Percentiles rank a stretch among this genome's conserved stretches.
phyloP scores from a whole-genome alignment of 2,888 invertebrate species.

The Drosophila cyrtoloma region DNA sequence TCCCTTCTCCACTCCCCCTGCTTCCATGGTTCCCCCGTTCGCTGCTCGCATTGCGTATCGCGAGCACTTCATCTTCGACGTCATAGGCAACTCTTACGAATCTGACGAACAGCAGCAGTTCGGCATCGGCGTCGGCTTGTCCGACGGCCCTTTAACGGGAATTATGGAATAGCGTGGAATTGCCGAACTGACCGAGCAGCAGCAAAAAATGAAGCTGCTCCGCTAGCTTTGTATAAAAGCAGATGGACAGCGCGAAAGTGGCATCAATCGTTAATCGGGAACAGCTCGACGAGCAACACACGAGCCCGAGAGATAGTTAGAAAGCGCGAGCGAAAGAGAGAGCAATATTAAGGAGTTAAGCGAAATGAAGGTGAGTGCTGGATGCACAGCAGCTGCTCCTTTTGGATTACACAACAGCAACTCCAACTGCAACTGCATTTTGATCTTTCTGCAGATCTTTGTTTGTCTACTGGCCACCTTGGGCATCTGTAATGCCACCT shows the following conservation, averaged over 20 bases:
- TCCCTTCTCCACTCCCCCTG: neutral
- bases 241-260: slow-evolving; percentile 54
- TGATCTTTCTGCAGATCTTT: slow-evolving; percentile 60
- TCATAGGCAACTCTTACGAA: slow-evolving; percentile 20
- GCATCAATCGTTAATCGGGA: slow-evolving; percentile 73
- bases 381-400: slow-evolving; percentile 5
- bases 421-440: neutral
- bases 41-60: slow-evolving; percentile 24
- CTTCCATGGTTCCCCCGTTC: slow-evolving; percentile 2
- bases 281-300: slow-evolving; percentile 47
- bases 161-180: slow-evolving; percentile 12
- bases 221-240: slow-evolving; percentile 75
- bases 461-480: slow-evolving; percentile 74
- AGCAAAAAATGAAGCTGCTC: neutral
- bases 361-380: slow-evolving; percentile 70
- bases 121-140: slow-evolving; percentile 9
- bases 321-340: slow-evolving; percentile 19
- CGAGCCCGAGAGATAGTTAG: neutral
- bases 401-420: slow-evolving; percentile 20
- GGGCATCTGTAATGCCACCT: slow-evolving; percentile 72
- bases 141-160: slow-evolving; percentile 65
- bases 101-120: slow-evolving; percentile 18
- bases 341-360: slow-evolving; percentile 24
- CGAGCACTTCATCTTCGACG: slow-evolving; percentile 25
- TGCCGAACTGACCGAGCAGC: slow-evolving; percentile 20